Evolutionary conservation across 2,888 invertebrate species (phyloP).

Genomic region (Apotomis turbidana): DNA sequence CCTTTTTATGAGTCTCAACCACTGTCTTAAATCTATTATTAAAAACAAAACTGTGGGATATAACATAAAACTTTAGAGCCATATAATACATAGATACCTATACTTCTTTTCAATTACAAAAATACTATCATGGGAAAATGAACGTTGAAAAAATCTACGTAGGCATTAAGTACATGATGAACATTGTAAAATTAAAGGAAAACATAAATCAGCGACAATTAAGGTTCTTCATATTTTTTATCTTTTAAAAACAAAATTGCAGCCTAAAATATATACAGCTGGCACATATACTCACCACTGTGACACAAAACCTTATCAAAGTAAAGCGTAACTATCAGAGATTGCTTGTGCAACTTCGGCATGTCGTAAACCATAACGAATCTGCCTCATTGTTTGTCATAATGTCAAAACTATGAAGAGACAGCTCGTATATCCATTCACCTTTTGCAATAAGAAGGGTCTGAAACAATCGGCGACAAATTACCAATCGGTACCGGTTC

Average conservation of each 20-base stretch:
- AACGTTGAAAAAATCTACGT: no score
- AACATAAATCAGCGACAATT: no score
- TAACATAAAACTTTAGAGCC: neutral
- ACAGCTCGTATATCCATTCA: conserved; percentile 47
- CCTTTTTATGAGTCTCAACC: conserved; percentile 34
- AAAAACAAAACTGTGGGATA: neutral
- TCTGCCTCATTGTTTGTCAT: conserved; percentile 67
- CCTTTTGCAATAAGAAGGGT: conserved; percentile 45
- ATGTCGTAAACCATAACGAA: conserved; percentile 68
- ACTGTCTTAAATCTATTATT: conserved; percentile 21
- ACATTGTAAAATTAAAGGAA: no score
- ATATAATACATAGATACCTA: neutral
- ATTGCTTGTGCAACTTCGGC: conserved; percentile 41
- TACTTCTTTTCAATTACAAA: neutral
- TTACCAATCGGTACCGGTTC: conserved; percentile 33
- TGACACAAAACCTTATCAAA: conserved; percentile 46
- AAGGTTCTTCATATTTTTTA: no score
- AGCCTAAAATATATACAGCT: no score
- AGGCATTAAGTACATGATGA: no score
- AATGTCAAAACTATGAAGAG: conserved; percentile 56
- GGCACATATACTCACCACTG: neutral
- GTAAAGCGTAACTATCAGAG: conserved; percentile 54
- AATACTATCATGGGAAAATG: neutral
- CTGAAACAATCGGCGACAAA: conserved; percentile 40
- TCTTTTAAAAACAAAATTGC: no score